A percentile compares a stretch with the other conserved stretches of the same genome.
phyloP scores from a whole-genome alignment of 2,113 vertebrate genomes.

The Paracanthobrama guichenoti region DNA sequence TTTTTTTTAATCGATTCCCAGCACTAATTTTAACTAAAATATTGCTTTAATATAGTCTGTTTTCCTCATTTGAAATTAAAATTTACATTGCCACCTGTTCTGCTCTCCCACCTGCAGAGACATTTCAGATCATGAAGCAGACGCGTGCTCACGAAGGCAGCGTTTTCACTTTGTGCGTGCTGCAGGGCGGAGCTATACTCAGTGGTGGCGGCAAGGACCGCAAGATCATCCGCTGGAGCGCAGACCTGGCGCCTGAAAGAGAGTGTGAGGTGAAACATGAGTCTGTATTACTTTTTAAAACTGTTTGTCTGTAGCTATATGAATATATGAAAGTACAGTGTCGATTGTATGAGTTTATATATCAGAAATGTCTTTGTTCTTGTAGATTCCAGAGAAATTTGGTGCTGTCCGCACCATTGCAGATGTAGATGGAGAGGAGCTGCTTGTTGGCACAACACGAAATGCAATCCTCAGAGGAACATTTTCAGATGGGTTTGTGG shows the following conservation, averaged over 20 bases:
- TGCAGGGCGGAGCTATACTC: slow-evolving; percentile 82
- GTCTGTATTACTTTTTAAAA: neutral
- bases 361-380: neutral
- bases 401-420: slow-evolving; percentile 87
- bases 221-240: slow-evolving; percentile 85
- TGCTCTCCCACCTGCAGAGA: slow-evolving; percentile 73
- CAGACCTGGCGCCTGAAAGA: slow-evolving; percentile 78
- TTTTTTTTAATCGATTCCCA: no score
- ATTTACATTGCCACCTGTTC: neutral
- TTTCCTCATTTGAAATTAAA: neutral
- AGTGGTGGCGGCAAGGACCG: slow-evolving; percentile 91
- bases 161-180: slow-evolving; percentile 84
- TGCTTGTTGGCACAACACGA: slow-evolving; percentile 88
- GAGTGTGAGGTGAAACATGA: slow-evolving; percentile 84
- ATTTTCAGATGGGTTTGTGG: slow-evolving; percentile 82
- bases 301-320: neutral
- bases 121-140: slow-evolving; percentile 88
- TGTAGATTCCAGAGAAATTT: slow-evolving; percentile 84
- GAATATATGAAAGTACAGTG: no score
- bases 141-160: slow-evolving; percentile 89
- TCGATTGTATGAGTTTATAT: neutral
- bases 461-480: slow-evolving; percentile 85
- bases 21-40: neutral
- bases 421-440: slow-evolving; percentile 79
- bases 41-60: neutral